phyloP scores from a whole-genome alignment of 2,113 vertebrate species.

The Spheniscus mendiculus region DNA sequence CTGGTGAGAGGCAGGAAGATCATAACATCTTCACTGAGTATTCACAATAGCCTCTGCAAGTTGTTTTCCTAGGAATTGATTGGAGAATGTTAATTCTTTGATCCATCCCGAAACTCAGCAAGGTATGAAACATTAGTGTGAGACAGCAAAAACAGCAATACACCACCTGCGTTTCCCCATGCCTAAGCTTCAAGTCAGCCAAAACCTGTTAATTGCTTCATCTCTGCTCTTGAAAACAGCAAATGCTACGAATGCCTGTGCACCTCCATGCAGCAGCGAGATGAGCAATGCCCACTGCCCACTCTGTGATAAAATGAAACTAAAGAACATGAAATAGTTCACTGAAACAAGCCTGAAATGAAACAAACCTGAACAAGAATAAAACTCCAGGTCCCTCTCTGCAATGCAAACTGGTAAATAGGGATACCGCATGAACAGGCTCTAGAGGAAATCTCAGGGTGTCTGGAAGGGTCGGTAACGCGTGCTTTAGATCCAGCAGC shows the following conservation, averaged over 20 bases:
- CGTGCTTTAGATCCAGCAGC: neutral
- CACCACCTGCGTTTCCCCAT: neutral
- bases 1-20: neutral
- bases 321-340: neutral
- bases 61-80: neutral
- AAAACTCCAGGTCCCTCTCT: neutral
- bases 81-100: neutral
- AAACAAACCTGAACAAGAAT: neutral
- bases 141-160: neutral
- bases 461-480: rapidly evolving
- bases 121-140: neutral
- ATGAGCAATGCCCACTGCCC: neutral
- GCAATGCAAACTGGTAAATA: neutral
- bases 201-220: neutral
- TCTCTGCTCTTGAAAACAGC: neutral
- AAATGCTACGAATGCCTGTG: neutral
- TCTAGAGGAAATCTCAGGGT: neutral
- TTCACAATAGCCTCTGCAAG: neutral
- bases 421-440: rapidly evolving
- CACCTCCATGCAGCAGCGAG: neutral
- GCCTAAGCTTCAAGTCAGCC: neutral
- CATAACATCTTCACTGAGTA: neutral
- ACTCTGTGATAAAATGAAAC: neutral
- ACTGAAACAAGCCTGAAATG: neutral
- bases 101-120: neutral